Percentiles rank a stretch among this genome's conserved stretches.
Conservation (phyloP, 2,888 invertebrate genomes). For the Argyra leucocephala region DNA sequence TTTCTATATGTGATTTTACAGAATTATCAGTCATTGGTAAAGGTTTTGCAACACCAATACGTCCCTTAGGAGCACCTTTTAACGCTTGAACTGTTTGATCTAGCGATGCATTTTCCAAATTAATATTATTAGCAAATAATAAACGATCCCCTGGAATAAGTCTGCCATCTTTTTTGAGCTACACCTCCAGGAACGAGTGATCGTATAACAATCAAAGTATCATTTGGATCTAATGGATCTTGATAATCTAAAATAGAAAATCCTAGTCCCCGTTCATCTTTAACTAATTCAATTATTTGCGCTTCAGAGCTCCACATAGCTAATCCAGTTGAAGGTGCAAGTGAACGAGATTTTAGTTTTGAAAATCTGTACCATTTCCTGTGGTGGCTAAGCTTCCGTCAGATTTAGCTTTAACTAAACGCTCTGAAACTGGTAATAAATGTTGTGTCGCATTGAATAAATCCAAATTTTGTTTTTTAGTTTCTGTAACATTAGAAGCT, state of each 20-base stretch:
- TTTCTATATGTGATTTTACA: constrained; percentile 20
- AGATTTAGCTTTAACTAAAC: constrained; percentile 81
- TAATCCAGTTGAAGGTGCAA: constrained; percentile 94
- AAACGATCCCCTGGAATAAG: constrained; percentile 94
- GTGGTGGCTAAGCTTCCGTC: constrained; percentile 72
- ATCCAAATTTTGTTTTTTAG: constrained; percentile 29
- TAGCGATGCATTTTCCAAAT: constrained; percentile 86
- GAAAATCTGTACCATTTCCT: constrained; percentile 54
- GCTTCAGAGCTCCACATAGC: constrained; percentile 99
- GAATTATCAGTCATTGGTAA: constrained; percentile 67
- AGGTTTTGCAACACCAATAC: constrained; percentile 92
- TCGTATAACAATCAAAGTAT: constrained; percentile 95
- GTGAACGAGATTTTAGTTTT: constrained; percentile 64
- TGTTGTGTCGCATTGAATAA: constrained; percentile 52
- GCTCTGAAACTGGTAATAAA: constrained; percentile 53
- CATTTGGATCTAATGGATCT: constrained; percentile 93
- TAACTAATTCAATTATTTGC: constrained; percentile 88
- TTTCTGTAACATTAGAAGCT: constrained; percentile 41
- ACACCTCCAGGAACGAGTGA: constrained; percentile 97
- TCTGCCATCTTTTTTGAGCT: constrained; percentile 91
- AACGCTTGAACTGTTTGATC: constrained; percentile 96
- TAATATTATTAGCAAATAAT: constrained; percentile 85
- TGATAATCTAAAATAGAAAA: constrained; percentile 95
- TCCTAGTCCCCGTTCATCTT: constrained; percentile 94
- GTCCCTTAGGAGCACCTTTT: constrained; percentile 90